phyloP scores from a whole-genome alignment of 2,797 vertebrate genomes.

The Loriculus beryllinus region DNA sequence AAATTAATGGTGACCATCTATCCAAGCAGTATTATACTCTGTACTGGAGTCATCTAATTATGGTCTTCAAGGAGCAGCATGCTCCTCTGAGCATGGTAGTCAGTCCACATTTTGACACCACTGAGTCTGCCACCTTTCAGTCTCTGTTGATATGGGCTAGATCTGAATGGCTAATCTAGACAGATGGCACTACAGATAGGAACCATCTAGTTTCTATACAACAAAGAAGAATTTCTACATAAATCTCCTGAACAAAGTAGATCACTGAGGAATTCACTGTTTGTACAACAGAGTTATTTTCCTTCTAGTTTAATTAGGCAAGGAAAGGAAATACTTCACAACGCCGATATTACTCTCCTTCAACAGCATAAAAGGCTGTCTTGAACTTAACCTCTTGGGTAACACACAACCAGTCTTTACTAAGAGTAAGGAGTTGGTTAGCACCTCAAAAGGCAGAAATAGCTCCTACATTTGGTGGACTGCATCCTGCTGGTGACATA shows the following conservation, averaged over 20 bases:
- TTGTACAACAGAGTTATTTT: background rate
- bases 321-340: background rate
- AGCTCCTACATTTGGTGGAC: constrained; percentile 7
- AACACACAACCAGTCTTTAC: background rate
- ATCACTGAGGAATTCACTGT: background rate
- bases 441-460: background rate
- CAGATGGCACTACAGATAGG: background rate
- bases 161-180: background rate
- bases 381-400: background rate
- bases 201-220: background rate
- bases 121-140: background rate
- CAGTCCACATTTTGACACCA: background rate
- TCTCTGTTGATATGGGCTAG: background rate
- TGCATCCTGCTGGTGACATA: background rate
- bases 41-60: background rate
- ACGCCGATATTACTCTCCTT: background rate
- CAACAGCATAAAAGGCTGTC: background rate
- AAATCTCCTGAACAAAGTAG: background rate
- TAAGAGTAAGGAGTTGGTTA: background rate
- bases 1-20: background rate
- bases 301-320: constrained; percentile 26
- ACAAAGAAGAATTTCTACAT: background rate
- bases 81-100: background rate
- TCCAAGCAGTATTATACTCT: background rate
- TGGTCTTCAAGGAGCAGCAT: background rate